Base-by-base conservation (phyloP, 2,797 vertebrate species). In the Siniperca obscura region DNA sequence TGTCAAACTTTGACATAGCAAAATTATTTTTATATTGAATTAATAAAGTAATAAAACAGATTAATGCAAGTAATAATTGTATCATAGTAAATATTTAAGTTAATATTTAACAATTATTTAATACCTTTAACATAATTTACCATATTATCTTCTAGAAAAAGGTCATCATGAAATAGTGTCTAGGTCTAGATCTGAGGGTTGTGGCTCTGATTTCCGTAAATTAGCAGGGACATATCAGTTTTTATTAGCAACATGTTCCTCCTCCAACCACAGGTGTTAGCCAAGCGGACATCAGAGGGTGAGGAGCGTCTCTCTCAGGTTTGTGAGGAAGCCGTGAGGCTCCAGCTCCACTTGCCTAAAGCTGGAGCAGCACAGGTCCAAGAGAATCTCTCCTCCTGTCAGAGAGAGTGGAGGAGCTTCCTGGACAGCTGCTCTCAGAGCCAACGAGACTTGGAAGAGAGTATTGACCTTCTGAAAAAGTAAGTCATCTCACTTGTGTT, bases 321-420 rank as follows among this genome's bases (percentile, higher is more conserved):
- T 67, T 94, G 93, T 42, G 96, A 96, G 66, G 96, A 98, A 91
- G 97, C 96, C 72, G 95, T 97, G 87, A 96, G 86, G 76, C 91
- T 99, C 30, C 96, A 93, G 44, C 85, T 94, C 66, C 96, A 97
- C 87, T 93, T 99, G 78, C 89, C 97, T 61, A 96, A 97, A 93
- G 86, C 96, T 75, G 93, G 93, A 60, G 95, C 96, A 30, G 93
- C 92, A 57, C 96, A 93, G 74, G 95, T 98, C 76, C 97, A 97
- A 83, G 97, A 98, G 42, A 96, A 96, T 85, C 91, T 98, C 79
- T 93, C 91, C 3, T 96, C 95, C 61, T 96, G 97, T 74, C 96
- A 97, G 44, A 95, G 96, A 83, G 97, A 95, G 66, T 97, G 98
- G 90, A 96, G 95, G 48, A 93, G 86, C 21, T 98, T 97, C 72